phyloP scores from a whole-genome alignment of 2,797 vertebrate genomes.

The Enteromius unitaeniatus region DNA sequence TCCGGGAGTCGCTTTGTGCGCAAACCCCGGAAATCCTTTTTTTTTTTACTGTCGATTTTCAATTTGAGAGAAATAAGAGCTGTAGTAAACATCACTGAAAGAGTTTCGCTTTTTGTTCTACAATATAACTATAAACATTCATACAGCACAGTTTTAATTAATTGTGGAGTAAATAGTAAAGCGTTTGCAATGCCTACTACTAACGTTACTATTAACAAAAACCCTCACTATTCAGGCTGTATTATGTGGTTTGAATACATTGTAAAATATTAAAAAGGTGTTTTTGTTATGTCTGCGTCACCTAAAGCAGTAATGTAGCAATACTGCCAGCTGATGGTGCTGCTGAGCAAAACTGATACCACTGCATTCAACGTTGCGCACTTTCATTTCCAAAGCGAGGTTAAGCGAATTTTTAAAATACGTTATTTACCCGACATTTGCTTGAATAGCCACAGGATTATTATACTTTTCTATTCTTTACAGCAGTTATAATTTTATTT shows the following conservation, averaged over 20 bases:
- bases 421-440: neutral
- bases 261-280: neutral
- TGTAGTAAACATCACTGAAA: neutral
- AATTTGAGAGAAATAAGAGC: neutral
- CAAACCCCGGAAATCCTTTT: neutral
- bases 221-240: neutral
- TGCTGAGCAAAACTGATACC: constrained; percentile 18
- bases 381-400: neutral
- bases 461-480: neutral
- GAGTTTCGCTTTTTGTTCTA: neutral
- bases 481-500: neutral
- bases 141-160: too few relatives aligned
- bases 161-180: neutral
- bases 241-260: neutral
- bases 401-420: neutral
- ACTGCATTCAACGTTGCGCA: constrained; percentile 6
- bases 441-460: neutral
- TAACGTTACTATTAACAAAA: neutral
- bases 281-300: neutral
- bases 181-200: neutral
- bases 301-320: neutral
- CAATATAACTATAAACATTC: neutral
- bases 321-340: constrained; percentile 1
- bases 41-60: neutral
- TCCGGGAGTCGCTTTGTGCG: neutral